Base-by-base conservation (phyloP, 1,140 invertebrate species). In the Eulimnadia texana region DNA sequence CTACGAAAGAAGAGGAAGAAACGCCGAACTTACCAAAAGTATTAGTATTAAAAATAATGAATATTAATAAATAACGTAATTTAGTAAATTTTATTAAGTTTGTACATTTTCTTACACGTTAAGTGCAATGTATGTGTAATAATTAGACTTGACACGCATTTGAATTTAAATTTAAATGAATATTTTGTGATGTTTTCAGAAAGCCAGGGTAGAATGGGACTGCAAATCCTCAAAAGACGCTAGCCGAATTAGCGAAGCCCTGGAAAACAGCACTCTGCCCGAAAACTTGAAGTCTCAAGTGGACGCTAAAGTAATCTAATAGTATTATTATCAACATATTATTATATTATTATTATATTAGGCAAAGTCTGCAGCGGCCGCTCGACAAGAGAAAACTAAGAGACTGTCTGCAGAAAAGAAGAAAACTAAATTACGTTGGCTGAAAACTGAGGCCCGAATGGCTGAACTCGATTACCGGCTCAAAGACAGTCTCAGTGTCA, bases 401-500 rank as follows among this genome's bases (percentile, higher is more conserved):
- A 70, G 70, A 1, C 64, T 78, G 27, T 72, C 73, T 60, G 70
- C 70, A 19, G 64, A 68, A 50, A 65, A 55, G 25, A 67, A 67
- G 42, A 61, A 64, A 62, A 58, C 61, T 22, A 62, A 64, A 63
- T 61, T 66, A 64, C 77, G 79, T 67, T 83, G 82, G 72, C 68
- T 84, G 27, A 79, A 80, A 67, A 79, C 79, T 3, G 85, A 88
- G 69, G 79, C 80, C 50, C 82, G 84, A 65, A 72, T 91, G 1
- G 75, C 86, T 47, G 80, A 85, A 66, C 72, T 86, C 63, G 86
- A 89, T 65, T 76, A 81, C 28, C 81, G 84, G 68, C 84, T 92
- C 28, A 86, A 85, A 67, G 78, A 79, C 0, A 80, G 79, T 64
- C 69, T 87, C 16, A 77, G 79, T 24, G 67, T 85, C 16, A 78